Conservation (phyloP, 2,113 vertebrate genomes). For the Electrona antarctica region DNA sequence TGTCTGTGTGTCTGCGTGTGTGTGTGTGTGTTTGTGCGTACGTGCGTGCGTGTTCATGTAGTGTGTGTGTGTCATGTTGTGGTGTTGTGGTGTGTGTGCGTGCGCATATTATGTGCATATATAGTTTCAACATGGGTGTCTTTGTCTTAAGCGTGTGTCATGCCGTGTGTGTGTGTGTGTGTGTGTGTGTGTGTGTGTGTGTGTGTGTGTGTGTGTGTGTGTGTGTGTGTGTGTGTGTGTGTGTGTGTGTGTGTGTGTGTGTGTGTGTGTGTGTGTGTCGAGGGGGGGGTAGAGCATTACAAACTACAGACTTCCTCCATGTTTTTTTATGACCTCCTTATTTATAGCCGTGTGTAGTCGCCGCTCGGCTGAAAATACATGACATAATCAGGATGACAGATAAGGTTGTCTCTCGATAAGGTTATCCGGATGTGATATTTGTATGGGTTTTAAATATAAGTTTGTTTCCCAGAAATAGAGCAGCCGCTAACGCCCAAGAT, state of each 20-base stretch:
- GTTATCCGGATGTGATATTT: constrained; percentile 56
- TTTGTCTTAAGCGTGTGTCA: constrained; percentile 45
- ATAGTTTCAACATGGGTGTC: background rate
- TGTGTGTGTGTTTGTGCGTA: background rate
- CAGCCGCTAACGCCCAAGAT: constrained; percentile 16
- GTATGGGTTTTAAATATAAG: constrained; percentile 22
- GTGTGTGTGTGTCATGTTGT: constrained; percentile 9
- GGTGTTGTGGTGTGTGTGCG: too few species aligned
- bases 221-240: background rate
- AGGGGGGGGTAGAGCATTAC: constrained; percentile 17
- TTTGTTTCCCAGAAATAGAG: constrained; percentile 32
- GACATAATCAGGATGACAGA: constrained; percentile 72
- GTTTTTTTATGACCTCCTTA: constrained; percentile 58
- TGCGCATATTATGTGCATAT: too few species aligned
- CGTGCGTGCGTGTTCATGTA: background rate
- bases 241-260: background rate
- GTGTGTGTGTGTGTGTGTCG: constrained; percentile 32
- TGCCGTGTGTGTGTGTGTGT: background rate
- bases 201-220: constrained; percentile 3
- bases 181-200: constrained; percentile 16
- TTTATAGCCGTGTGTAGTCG: constrained; percentile 63
- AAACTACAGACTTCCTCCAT: constrained; percentile 37
- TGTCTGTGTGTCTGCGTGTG: background rate
- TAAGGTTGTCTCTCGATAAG: constrained; percentile 66
- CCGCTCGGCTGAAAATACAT: constrained; percentile 54